Evolutionary conservation across 30 jellyfish, hydroid and myxozoan species (phyloP).

Genomic region (Hydractinia echinata): DNA sequence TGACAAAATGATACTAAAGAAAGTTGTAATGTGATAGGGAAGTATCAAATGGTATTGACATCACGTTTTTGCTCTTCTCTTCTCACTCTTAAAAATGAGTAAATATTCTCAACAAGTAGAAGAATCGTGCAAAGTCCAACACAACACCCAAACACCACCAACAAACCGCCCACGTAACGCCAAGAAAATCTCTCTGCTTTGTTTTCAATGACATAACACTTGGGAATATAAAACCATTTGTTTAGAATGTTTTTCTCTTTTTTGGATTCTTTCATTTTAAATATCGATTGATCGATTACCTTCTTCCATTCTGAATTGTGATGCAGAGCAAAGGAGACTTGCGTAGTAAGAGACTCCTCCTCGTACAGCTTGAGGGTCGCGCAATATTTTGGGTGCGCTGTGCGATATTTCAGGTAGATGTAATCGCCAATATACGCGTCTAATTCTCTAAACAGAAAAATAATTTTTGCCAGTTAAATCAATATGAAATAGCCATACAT

Average conservation of each 20-base stretch:
- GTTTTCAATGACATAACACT: background rate
- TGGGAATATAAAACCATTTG: conserved; percentile 1
- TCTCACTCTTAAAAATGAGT: background rate
- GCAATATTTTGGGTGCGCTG: background rate
- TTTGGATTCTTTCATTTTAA: background rate
- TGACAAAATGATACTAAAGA: too few species aligned
- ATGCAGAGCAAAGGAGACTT: background rate
- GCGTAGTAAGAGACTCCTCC: background rate
- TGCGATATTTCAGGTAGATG: background rate
- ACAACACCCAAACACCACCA: background rate
- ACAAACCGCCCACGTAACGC: background rate
- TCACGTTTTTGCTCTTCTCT: background rate
- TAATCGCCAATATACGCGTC: conserved; percentile 8
- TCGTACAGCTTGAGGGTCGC: background rate
- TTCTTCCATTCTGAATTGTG: background rate
- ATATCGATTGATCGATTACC: background rate
- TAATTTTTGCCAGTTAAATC: too few species aligned
- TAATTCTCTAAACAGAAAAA: background rate
- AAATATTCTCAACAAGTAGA: background rate
- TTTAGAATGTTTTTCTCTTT: background rate
- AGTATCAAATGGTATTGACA: background rate
- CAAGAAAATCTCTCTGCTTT: background rate
- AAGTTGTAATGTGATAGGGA: too few species aligned
- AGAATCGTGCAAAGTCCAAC: background rate
- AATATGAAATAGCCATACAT: too few species aligned